Evolutionary conservation across 2,113 vertebrate species (phyloP).

Genomic region (Paramormyrops kingsleyae): DNA sequence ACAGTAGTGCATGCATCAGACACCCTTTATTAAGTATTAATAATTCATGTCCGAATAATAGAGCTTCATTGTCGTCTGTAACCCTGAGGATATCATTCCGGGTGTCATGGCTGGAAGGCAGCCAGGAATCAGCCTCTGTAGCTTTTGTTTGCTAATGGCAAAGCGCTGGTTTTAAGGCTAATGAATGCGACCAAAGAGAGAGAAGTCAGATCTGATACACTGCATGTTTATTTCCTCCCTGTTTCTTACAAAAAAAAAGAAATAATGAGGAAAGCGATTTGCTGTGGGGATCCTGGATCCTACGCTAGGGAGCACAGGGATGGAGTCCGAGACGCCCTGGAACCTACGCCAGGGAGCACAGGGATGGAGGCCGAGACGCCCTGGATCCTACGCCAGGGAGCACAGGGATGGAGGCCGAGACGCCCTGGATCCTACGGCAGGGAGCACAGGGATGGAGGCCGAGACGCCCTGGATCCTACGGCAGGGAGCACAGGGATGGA

Average conservation of each 20-base stretch:
- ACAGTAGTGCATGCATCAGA: background rate
- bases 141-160: background rate
- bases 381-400: background rate
- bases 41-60: conserved; percentile 6
- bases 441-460: no score
- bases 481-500: background rate
- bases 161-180: background rate
- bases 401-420: background rate
- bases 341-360: background rate
- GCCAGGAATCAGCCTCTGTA: background rate
- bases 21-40: background rate
- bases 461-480: background rate
- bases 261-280: background rate
- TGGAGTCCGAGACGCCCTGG: no score
- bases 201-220: background rate
- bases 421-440: no score
- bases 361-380: background rate
- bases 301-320: background rate
- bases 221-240: background rate
- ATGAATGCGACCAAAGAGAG: background rate
- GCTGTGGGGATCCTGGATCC: background rate
- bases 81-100: background rate
- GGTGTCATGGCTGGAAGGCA: background rate
- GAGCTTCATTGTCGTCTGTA: background rate
- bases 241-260: background rate